Evolutionary conservation across 2,113 vertebrate species (phyloP).

Genomic region (Nannospalax galili): DNA sequence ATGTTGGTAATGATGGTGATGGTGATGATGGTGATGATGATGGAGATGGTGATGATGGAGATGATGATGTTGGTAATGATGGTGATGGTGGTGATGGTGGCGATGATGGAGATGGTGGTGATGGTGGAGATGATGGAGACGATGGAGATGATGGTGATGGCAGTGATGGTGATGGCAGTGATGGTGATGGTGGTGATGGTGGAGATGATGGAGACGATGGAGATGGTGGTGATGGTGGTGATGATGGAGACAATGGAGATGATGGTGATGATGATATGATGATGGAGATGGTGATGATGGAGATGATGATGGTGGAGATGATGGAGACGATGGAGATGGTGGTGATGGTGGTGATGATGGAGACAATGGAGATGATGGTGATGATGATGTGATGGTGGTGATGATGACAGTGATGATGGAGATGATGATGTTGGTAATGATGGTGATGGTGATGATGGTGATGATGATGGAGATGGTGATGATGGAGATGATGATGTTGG

Average conservation of each 20-base stretch:
- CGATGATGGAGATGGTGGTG: background rate
- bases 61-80: no score
- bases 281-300: no score
- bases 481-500: background rate
- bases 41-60: background rate
- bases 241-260: no score
- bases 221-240: no score
- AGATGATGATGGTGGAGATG: background rate
- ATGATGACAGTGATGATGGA: background rate
- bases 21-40: background rate
- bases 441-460: background rate
- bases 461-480: background rate
- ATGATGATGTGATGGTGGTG: no score
- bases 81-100: background rate
- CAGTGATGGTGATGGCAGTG: background rate
- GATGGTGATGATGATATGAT: background rate
- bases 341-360: background rate
- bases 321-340: rapidly evolving
- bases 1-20: no score
- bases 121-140: background rate
- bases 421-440: no score
- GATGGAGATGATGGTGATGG: background rate
- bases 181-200: background rate
- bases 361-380: background rate
- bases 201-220: background rate